These are phyloP conservation scores for Phrynocephalus versicolor DNA, from an alignment of 2,113 vertebrate genomes.

Conservation along the genomic window DNA sequence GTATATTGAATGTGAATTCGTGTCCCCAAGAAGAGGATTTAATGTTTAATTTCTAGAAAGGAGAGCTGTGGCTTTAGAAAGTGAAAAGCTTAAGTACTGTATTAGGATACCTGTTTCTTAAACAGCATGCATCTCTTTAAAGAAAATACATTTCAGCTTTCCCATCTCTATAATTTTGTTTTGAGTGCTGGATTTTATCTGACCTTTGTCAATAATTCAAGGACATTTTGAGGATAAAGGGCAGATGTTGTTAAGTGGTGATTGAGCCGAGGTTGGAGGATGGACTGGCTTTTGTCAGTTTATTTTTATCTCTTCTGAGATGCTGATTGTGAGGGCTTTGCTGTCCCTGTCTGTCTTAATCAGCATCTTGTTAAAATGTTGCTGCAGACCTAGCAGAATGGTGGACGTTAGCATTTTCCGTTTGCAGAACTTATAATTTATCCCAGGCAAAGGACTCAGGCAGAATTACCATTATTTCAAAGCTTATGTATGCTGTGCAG, in stretches of 20 bases:
- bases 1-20: neutral
- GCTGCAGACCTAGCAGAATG: slow-evolving; percentile 55
- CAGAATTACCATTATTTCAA: slow-evolving; percentile 55
- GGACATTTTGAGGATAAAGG: slow-evolving; percentile 44
- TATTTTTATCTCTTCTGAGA: slow-evolving; percentile 49
- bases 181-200: slow-evolving; percentile 7
- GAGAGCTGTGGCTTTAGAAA: neutral
- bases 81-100: neutral
- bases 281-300: slow-evolving; percentile 52
- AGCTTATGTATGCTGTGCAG: slow-evolving; percentile 31
- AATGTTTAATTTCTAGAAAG: neutral
- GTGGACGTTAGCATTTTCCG: slow-evolving; percentile 32
- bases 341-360: slow-evolving; percentile 50
- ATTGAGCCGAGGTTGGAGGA: slow-evolving; percentile 48
- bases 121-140: neutral
- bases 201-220: slow-evolving; percentile 38
- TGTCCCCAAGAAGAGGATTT: neutral
- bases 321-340: slow-evolving; percentile 33
- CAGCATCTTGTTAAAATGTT: slow-evolving; percentile 43
- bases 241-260: slow-evolving; percentile 54
- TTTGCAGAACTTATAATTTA: slow-evolving; percentile 41
- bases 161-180: neutral
- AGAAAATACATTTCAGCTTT: neutral
- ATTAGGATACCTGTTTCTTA: neutral
- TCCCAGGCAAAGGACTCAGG: slow-evolving; percentile 33